Evolutionary conservation across 1,140 invertebrate genomes (phyloP).

Genomic region (Sitobion miscanthi): DNA sequence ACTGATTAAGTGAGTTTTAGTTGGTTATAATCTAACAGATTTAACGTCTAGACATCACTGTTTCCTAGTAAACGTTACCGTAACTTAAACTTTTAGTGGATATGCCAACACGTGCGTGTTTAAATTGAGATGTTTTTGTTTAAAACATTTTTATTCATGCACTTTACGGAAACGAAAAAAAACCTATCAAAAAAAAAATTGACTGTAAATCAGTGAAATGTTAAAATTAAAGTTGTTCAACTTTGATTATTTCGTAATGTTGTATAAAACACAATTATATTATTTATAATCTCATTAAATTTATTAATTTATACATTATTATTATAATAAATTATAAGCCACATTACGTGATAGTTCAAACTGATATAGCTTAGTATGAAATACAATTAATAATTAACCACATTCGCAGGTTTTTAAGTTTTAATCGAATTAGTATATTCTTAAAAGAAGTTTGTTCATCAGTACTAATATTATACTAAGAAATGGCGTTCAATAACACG

Average conservation of each 20-base stretch:
- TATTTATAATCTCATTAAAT: too few relatives aligned
- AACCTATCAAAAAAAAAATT: background rate
- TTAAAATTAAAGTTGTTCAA: background rate
- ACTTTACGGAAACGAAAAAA: background rate
- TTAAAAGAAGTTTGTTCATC: background rate
- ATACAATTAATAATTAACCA: background rate
- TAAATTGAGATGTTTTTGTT: background rate
- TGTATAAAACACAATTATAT: background rate
- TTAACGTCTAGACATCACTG: background rate
- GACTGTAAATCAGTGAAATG: background rate
- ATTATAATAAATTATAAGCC: background rate
- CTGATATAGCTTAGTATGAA: background rate
- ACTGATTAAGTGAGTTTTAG: conserved; percentile 28
- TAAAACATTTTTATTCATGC: background rate
- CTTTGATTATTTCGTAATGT: background rate
- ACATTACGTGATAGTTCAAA: background rate
- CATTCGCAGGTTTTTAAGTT: background rate
- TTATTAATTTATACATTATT: too few relatives aligned
- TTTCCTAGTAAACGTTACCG: background rate
- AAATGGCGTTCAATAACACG: background rate
- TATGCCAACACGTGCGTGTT: background rate
- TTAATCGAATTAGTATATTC: background rate
- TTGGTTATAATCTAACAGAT: conserved; percentile 10
- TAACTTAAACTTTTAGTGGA: background rate
- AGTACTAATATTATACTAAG: background rate